Evolutionary conservation across 1,140 invertebrate genomes (phyloP), one percentile per base, ranked within the genome.

Genomic region (silkworm (Bombyx mori)): DNA sequence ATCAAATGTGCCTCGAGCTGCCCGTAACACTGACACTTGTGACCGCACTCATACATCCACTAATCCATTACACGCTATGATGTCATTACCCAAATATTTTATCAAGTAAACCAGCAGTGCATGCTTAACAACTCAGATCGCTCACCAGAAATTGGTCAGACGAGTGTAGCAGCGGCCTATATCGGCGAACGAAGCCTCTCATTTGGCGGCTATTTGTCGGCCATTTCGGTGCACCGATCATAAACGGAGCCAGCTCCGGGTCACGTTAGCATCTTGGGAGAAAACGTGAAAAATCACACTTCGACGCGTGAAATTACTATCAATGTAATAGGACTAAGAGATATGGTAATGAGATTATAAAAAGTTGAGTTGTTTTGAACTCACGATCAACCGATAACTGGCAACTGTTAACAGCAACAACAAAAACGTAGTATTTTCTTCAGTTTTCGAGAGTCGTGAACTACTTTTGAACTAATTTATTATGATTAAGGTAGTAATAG

Each of bases 121-220:
- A 81, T 47, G 8, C 0, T 22, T 51, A 50, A 18, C 7, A n/a
- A 7, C 22, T 6, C 49, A 45, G 52, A 57, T 65, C 43, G n/a
- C 42, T 67, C 58, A 63, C 67, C 57, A 73, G 69, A 80, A 75
- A 64, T 62, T 60, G 69, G 61, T 60, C 64, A 72, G 62, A 71
- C 70, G 77, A 77, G 74, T 71, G 67, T 66, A 75, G 68, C 68
- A 66, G 64, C 69, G 75, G 73, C 69, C 79, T 70, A 65, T 63
- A 70, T 72, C 77, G 77, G 77, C 79, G 76, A 70, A 73, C 71
- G 82, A 82, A 87, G 82, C 84, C 84, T 85, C 84, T 87, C 81
- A 87, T 87, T 87, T 87, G 79, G 75, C 78, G 75, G 77, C 84
- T 76, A 87, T 87, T 87, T 87, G 83, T 82, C 81, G 81, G 81